Conservation (phyloP, 2,797 vertebrate species). For the Crenichthys baileyi region DNA sequence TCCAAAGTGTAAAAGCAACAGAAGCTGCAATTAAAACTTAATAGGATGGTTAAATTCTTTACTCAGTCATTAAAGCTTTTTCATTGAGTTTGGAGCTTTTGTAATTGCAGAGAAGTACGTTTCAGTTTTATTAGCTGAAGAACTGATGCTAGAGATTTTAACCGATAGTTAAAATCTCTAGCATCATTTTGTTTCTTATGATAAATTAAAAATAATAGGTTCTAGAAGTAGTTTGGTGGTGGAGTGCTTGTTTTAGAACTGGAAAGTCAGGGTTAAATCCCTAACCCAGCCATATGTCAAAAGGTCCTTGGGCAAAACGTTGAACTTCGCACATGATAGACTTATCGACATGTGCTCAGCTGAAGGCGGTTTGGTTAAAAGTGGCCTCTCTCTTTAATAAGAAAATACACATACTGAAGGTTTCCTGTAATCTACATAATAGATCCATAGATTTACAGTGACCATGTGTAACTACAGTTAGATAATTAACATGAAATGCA, state of each 20-base stretch:
- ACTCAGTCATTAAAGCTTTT: constrained; percentile 29
- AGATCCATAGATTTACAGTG: constrained; percentile 27
- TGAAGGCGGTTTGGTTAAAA: not conserved
- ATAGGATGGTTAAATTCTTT: constrained; percentile 6
- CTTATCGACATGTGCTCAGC: not conserved
- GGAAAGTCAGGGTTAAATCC: not conserved
- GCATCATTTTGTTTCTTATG: not conserved
- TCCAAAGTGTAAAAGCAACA: not conserved
- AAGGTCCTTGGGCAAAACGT: not conserved
- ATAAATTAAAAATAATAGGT: not conserved
- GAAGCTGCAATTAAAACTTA: constrained; percentile 13
- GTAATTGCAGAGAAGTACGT: not conserved
- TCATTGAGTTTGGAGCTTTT: constrained; percentile 22
- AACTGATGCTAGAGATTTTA: no score
- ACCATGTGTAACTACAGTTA: constrained; percentile 29
- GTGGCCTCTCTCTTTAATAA: not conserved
- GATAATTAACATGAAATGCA: constrained; percentile 14
- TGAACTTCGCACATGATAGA: not conserved
- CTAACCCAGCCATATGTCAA: not conserved
- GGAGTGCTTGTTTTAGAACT: not conserved
- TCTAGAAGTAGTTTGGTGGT: not conserved
- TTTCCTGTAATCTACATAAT: constrained; percentile 16
- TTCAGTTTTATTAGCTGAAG: constrained; percentile 29
- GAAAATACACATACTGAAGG: not conserved
- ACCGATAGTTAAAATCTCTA: not conserved